A percentile compares a stretch with the other conserved stretches of the same genome.
Conservation (phyloP, 2,888 invertebrate species). For the Phlogophora meticulosa region DNA sequence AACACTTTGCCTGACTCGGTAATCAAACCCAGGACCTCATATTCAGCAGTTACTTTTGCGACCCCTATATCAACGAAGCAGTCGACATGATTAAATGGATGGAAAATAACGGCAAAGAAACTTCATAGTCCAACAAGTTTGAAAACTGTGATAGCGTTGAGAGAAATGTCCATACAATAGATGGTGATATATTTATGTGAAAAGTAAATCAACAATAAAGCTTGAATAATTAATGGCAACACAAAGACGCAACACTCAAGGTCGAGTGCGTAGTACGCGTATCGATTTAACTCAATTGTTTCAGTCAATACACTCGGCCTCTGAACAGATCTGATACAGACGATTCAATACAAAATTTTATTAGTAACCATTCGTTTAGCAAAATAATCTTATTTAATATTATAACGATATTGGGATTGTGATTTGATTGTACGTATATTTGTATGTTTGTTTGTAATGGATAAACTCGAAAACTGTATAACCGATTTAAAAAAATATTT, state of each 20-base stretch:
- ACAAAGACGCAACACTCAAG: conserved; percentile 10
- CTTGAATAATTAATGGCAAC: background rate
- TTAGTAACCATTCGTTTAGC: conserved; percentile 9
- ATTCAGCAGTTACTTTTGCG: no score
- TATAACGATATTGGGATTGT: no score
- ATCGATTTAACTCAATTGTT: conserved; percentile 39
- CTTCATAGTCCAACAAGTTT: background rate
- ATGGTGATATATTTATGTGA: background rate
- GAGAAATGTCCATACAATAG: background rate
- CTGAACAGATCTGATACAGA: conserved; percentile 1
- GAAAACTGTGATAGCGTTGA: no score
- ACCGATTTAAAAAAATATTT: no score
- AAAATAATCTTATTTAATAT: background rate
- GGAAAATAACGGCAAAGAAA: background rate
- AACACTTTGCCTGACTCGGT: no score
- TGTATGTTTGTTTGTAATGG: no score
- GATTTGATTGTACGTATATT: no score
- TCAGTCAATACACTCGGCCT: conserved; percentile 7
- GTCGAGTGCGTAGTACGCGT: conserved; percentile 5
- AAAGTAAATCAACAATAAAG: conserved; percentile 23
- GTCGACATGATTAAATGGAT: no score
- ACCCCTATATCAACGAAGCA: no score
- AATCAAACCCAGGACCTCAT: no score
- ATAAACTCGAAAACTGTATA: no score
- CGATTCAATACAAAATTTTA: conserved; percentile 15